Percentiles rank a stretch among this genome's conserved stretches.
phyloP scores from a whole-genome alignment of 1,140 invertebrate genomes.

The Acromyrmex charruanus region DNA sequence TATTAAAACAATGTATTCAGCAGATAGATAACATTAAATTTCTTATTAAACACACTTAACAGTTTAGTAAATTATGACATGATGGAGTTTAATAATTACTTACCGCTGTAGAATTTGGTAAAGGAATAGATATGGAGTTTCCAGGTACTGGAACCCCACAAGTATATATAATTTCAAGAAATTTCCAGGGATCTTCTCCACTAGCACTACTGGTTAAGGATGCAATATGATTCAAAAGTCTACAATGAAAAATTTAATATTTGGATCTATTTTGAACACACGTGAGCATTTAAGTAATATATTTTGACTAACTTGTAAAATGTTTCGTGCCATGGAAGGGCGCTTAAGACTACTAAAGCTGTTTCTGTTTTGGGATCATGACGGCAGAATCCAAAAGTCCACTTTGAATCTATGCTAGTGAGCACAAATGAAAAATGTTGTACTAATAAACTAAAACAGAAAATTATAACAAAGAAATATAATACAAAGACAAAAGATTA shows the following conservation, averaged over 20 bases:
- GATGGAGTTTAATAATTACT: constrained; percentile 50
- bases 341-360: constrained; percentile 93
- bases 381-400: constrained; percentile 98
- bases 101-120: constrained; percentile 84
- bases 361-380: constrained; percentile 94
- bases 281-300: not conserved
- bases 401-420: constrained; percentile 97
- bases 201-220: constrained; percentile 87
- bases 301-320: constrained; percentile 93
- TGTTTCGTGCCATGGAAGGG: constrained; percentile 97
- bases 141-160: constrained; percentile 87
- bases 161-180: constrained; percentile 90
- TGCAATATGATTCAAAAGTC: constrained; percentile 88
- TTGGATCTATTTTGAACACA: not conserved
- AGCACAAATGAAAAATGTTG: constrained; percentile 97
- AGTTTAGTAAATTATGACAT: constrained; percentile 4
- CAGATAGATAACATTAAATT: constrained; percentile 12
- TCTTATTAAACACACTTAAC: constrained; percentile 3
- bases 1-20: not conserved
- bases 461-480: constrained; percentile 34
- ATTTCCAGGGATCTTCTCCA: constrained; percentile 87
- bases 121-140: constrained; percentile 81
- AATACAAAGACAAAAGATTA: constrained; percentile 25
- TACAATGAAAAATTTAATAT: constrained; percentile 70
- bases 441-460: constrained; percentile 89